These are phyloP conservation scores for Reinhardtius hippoglossoides DNA, from an alignment of 2,113 vertebrate genomes.

Conservation along the genomic window DNA sequence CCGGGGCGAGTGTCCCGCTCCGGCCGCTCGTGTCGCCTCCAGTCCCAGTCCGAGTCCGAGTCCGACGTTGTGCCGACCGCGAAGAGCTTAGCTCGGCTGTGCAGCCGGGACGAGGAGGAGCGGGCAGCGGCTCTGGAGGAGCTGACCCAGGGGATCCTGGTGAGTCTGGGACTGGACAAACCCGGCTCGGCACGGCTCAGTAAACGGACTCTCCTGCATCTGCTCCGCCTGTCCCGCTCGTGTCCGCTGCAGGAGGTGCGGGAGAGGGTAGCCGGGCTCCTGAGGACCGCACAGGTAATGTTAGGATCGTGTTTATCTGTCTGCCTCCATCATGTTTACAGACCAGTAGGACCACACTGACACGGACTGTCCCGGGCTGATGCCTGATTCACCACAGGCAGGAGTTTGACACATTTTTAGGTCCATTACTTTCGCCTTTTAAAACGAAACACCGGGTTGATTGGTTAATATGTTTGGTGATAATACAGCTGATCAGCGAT, in stretches of 20 bases:
- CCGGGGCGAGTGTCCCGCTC: constrained; percentile 9
- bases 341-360: no score
- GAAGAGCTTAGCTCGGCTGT: constrained; percentile 65
- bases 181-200: constrained; percentile 50
- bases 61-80: constrained; percentile 31
- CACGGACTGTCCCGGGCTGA: background rate
- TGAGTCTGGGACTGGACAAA: constrained; percentile 43
- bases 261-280: constrained; percentile 58
- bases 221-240: constrained; percentile 73
- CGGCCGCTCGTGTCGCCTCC: constrained; percentile 14
- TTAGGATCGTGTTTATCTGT: background rate
- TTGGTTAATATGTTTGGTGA: background rate
- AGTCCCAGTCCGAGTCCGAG: constrained; percentile 45
- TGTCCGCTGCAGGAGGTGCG: constrained; percentile 75
- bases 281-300: constrained; percentile 73
- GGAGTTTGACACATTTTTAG: background rate
- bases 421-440: background rate
- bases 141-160: constrained; percentile 61
- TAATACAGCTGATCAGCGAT: background rate
- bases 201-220: constrained; percentile 67
- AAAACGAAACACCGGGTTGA: background rate
- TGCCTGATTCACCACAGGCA: background rate
- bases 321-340: background rate
- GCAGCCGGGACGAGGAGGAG: constrained; percentile 71
- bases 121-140: constrained; percentile 71